Conservation (phyloP, 1,140 invertebrate species). For the Stegodyphus dumicola region DNA sequence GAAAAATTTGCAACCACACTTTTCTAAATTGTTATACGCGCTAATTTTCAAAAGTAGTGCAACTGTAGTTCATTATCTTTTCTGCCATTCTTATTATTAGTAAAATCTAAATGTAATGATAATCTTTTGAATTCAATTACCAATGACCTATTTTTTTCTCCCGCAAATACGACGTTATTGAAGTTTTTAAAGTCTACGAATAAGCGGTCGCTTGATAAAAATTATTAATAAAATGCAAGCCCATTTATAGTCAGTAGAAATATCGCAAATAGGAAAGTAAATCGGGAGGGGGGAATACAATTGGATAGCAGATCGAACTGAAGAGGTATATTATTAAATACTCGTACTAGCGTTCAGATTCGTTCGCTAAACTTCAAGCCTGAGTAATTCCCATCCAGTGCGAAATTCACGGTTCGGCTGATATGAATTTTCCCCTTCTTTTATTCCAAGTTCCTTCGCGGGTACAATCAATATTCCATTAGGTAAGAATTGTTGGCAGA, state of each 20-base stretch:
- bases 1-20: no score
- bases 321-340: neutral
- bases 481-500: constrained; percentile 1
- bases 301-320: neutral
- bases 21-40: no score
- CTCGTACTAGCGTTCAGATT: neutral
- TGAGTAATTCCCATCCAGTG: neutral
- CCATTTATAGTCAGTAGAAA: neutral
- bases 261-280: neutral
- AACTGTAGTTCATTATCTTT: no score
- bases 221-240: neutral
- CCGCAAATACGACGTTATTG: no score
- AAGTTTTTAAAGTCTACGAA: no score
- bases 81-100: no score
- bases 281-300: neutral
- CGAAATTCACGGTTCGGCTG: neutral
- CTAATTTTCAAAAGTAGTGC: no score
- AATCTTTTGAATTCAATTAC: no score
- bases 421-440: neutral
- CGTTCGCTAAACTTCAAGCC: neutral
- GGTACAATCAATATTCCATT: constrained; percentile 16
- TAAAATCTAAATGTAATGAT: no score
- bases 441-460: neutral
- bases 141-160: no score
- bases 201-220: neutral